A percentile compares a stretch with the other conserved stretches of the same genome.
phyloP scores from a whole-genome alignment of 2,888 invertebrate species.

The Tachina fera region DNA sequence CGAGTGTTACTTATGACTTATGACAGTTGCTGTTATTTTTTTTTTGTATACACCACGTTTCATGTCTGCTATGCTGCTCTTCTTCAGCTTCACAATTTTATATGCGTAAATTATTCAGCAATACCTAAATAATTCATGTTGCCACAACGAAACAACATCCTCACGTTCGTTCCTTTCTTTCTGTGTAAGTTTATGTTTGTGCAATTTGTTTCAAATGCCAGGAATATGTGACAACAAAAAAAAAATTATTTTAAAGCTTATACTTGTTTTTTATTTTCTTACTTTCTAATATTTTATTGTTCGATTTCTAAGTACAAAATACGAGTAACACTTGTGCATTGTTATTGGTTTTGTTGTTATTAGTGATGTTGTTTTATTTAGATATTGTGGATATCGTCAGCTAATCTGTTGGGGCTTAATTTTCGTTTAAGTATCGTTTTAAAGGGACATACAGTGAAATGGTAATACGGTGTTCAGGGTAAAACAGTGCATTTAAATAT shows the following conservation, averaged over 20 bases:
- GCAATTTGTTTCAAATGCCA: background rate
- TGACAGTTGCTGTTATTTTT: no score
- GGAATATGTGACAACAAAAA: no score
- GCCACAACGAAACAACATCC: conserved; percentile 2
- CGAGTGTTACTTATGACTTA: no score
- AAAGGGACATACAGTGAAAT: no score
- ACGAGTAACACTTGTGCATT: no score
- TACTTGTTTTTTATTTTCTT: background rate
- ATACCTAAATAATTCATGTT: background rate
- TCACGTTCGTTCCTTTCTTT: background rate
- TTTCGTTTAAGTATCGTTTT: no score
- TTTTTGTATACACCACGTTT: conserved; percentile 43
- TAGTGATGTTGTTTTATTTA: no score
- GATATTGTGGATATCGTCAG: no score
- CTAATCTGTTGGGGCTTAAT: no score
- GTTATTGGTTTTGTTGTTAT: no score
- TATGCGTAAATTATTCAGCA: conserved; percentile 58
- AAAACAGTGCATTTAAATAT: no score
- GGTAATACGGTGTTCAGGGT: no score
- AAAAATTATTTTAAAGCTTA: background rate
- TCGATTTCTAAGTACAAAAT: background rate
- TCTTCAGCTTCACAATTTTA: conserved; percentile 54
- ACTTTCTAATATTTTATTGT: conserved; percentile 6
- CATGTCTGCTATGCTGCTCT: conserved; percentile 60
- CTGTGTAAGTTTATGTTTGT: background rate